Percentiles rank a stretch among this genome's conserved stretches.
These are phyloP conservation scores for Siderastrea siderea DNA, from an alignment of 92 coral and sea anemone genomes.

Conservation along the genomic window DNA sequence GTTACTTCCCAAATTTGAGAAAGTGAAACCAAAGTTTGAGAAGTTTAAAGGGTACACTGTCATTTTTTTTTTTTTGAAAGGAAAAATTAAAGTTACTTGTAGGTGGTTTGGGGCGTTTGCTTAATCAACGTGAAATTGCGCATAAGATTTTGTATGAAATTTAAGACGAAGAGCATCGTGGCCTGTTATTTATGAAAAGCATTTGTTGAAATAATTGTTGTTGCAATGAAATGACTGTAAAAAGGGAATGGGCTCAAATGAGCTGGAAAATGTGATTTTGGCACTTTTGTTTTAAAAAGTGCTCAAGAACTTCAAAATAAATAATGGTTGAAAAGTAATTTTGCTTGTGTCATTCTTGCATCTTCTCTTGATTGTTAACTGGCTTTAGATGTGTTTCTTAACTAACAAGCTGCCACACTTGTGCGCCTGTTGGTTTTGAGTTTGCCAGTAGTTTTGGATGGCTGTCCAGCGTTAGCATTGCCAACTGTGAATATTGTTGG, in stretches of 20 bases:
- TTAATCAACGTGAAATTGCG: conserved; percentile 19
- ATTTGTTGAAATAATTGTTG: background rate
- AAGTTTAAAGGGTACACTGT: background rate
- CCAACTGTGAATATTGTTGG: conserved; percentile 89
- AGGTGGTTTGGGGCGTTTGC: background rate
- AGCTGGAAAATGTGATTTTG: conserved; percentile 37
- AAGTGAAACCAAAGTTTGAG: background rate
- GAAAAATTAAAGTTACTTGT: background rate
- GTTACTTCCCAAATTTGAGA: background rate
- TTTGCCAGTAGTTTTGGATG: conserved; percentile 59
- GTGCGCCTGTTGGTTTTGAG: background rate
- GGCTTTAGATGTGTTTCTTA: background rate
- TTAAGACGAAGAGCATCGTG: conserved; percentile 11
- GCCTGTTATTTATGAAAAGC: conserved; percentile 39
- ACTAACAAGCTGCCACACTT: background rate
- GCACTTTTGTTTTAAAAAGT: conserved; percentile 53
- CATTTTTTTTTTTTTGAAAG: conserved; percentile 7
- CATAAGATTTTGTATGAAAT: conserved; percentile 33
- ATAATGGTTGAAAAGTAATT: conserved; percentile 18
- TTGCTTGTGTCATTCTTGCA: conserved; percentile 70
- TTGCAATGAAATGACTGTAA: conserved; percentile 36
- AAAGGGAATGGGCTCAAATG: background rate
- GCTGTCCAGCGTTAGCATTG: conserved; percentile 67
- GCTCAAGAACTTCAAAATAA: conserved; percentile 31
- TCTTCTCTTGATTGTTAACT: conserved; percentile 86